Conservation (phyloP, 2,797 vertebrate genomes). For the Pachyuromys duprasi region DNA sequence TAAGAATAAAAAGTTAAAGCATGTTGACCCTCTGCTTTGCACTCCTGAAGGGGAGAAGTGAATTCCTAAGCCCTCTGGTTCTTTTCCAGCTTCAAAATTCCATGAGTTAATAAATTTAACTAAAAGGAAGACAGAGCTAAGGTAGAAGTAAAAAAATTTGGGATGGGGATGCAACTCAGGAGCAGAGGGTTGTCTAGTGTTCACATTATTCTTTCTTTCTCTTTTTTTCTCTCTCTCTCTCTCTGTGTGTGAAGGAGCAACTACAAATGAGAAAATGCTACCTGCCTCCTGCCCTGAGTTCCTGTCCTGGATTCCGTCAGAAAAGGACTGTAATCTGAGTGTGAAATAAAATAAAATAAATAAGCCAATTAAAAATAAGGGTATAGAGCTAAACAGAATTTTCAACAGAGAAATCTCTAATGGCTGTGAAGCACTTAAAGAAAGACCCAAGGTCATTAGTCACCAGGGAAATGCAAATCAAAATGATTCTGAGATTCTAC, state of each 20-base stretch:
- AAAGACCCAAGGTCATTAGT: too few species aligned
- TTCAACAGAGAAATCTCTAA: too few species aligned
- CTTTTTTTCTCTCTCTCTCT: not conserved
- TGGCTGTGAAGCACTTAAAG: too few species aligned
- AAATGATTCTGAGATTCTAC: too few species aligned
- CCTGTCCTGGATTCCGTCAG: not conserved
- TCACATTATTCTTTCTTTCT: not conserved
- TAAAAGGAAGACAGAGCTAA: conserved; percentile 55
- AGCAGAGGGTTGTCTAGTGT: not conserved
- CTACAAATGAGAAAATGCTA: not conserved
- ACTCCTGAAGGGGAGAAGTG: conserved; percentile 27
- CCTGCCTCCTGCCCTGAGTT: not conserved
- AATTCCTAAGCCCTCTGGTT: not conserved
- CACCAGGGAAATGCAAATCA: too few species aligned
- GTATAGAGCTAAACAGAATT: too few species aligned
- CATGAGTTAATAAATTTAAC: not conserved
- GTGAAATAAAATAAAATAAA: not conserved
- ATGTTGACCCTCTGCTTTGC: not conserved
- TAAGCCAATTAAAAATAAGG: too few species aligned
- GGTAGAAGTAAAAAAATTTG: conserved; percentile 48
- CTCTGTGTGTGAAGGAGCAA: not conserved
- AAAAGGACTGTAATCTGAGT: not conserved
- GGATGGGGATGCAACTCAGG: not conserved
- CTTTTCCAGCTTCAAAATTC: not conserved
- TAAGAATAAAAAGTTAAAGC: not conserved